Evolutionary conservation across 1,140 invertebrate species (phyloP).

Genomic region (Diorhabda carinulata): DNA sequence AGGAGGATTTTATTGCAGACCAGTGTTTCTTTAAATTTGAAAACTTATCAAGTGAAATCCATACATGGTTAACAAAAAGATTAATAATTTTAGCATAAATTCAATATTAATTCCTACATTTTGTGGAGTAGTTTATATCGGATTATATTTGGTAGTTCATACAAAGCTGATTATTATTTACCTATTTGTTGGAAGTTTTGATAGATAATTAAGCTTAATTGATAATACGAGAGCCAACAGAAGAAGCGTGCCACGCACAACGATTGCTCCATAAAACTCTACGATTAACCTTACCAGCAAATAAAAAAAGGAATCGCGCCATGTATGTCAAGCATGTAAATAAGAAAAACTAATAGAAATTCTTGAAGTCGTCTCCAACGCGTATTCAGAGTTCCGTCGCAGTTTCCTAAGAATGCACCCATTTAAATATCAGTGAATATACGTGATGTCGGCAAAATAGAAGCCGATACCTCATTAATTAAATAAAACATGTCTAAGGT

Average conservation of each 20-base stretch:
- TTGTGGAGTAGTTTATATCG: too few species aligned
- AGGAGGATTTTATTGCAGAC: too few species aligned
- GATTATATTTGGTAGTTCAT: too few species aligned
- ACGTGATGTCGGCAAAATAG: slow-evolving; percentile 37
- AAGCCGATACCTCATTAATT: slow-evolving; percentile 41
- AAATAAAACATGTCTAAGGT: slow-evolving; percentile 42
- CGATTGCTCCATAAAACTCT: slow-evolving; percentile 2
- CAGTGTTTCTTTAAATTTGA: too few species aligned
- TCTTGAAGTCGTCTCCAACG: slow-evolving; percentile 13
- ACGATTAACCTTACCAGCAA: not conserved
- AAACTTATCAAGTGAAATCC: too few species aligned
- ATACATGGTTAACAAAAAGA: too few species aligned
- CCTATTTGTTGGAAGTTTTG: too few species aligned
- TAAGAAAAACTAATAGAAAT: slow-evolving; percentile 13
- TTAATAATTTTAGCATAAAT: too few species aligned
- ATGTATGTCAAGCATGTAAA: slow-evolving; percentile 13
- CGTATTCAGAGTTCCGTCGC: slow-evolving; percentile 19
- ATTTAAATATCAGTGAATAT: slow-evolving; percentile 42
- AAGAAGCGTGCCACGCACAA: not conserved
- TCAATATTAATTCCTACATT: too few species aligned
- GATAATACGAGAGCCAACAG: not conserved
- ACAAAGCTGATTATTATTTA: too few species aligned
- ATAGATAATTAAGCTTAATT: too few species aligned
- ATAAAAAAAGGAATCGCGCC: not conserved
- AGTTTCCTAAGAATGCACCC: slow-evolving; percentile 22